Base-by-base conservation (phyloP, 2,888 invertebrate species). In the Lochmaea capreae region DNA sequence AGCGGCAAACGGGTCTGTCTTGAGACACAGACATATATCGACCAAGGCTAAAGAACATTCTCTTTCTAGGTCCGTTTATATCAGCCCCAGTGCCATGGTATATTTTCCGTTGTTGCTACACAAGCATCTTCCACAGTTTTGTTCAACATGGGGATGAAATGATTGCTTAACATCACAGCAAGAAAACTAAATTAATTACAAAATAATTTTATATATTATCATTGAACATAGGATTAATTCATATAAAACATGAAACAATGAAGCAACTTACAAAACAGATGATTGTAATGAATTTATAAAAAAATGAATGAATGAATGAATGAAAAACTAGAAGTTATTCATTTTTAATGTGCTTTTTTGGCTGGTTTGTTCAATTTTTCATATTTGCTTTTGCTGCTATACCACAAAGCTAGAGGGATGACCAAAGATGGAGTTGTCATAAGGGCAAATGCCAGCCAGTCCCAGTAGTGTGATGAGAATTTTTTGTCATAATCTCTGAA, bases 391-490 rank as follows among this genome's bases (percentile, higher is more conserved):
- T 98, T 98, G 84, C 97, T 97, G 39, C 95, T 93, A 88, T 92
- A 97, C 98, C 98, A 99, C 77, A 99, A 90, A 49, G 94, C 92
- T 87, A 97, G 96, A 73, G 98, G 98, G 86, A 99, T 97, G 59
- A 94, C 95, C 62, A 99, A 89, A 3, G 98, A 97, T 6, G 98
- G 98, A 77, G 98, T 89, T 39, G 97, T 96, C 97, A 99, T 97
- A 71, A 99, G 92, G 49, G 97, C 97, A 85, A 99, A 99, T 39
- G 97, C 96, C 70, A 94, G 90, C 99, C 99, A 99, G 88, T 98
- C 98, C 76, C 97, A 94, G 86, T 96, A 94, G 88, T 98, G 98
- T 0, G 98, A 97, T 3, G 98, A 98, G 89, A 98, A 98, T 85
- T 97, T 95, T 88, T 97, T 95, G 88, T 98, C 97, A 84, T 95